Conservation (phyloP, 2,888 invertebrate species). For the Thyatira batis region DNA sequence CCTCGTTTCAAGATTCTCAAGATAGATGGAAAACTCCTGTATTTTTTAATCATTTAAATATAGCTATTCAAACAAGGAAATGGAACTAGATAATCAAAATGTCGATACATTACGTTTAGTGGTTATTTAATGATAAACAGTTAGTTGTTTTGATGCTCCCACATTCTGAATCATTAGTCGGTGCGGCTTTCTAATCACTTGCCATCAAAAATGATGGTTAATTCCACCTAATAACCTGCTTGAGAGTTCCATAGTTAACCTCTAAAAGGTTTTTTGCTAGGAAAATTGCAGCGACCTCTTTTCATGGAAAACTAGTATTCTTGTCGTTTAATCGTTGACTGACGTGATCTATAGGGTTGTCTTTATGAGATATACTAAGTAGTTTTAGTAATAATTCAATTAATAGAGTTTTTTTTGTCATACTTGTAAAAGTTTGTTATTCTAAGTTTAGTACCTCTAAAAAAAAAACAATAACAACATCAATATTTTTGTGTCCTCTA, state of each 20-base stretch:
- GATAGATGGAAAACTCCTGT: too few relatives aligned
- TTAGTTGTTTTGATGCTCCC: constrained; percentile 1
- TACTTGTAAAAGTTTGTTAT: too few relatives aligned
- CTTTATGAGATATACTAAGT: too few relatives aligned
- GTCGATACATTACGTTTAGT: not conserved
- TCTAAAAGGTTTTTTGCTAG: not conserved
- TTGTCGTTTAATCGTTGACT: too few relatives aligned
- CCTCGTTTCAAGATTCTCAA: too few relatives aligned
- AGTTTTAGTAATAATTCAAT: too few relatives aligned
- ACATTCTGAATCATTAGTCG: constrained; percentile 1
- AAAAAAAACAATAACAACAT: too few relatives aligned
- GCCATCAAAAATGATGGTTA: not conserved
- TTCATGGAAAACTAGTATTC: not conserved
- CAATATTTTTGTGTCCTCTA: too few relatives aligned
- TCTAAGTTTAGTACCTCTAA: too few relatives aligned
- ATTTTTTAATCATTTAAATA: not conserved
- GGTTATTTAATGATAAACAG: not conserved
- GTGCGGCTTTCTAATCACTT: not conserved
- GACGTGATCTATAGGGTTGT: too few relatives aligned
- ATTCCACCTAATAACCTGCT: not conserved
- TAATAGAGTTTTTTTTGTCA: too few relatives aligned
- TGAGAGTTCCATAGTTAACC: not conserved
- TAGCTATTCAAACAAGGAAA: not conserved
- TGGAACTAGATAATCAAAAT: not conserved
- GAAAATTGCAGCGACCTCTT: not conserved